Conservation (phyloP, 2,113 vertebrate species). For the Sisor rabdophorus region DNA sequence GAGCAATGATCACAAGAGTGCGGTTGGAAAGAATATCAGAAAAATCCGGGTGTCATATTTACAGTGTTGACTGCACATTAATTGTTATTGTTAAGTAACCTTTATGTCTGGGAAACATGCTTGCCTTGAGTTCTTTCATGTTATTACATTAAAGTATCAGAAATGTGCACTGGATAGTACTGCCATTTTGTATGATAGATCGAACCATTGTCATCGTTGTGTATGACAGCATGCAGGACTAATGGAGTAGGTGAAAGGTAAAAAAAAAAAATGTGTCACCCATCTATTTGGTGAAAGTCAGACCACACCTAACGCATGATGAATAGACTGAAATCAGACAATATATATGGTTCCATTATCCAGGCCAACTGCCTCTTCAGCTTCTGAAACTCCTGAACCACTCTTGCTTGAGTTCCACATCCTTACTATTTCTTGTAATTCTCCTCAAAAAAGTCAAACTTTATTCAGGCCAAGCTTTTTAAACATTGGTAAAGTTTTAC, state of each 20-base stretch:
- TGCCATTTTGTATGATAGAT: slow-evolving; percentile 72
- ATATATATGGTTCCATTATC: slow-evolving; percentile 50
- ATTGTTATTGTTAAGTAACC: slow-evolving; percentile 9
- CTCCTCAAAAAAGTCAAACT: neutral
- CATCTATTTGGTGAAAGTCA: slow-evolving; percentile 63
- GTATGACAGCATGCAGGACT: slow-evolving; percentile 69
- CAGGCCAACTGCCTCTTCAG: slow-evolving; percentile 39
- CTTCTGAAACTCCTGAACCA: neutral
- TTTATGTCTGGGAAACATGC: neutral
- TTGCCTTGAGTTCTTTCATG: neutral
- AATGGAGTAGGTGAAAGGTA: slow-evolving; percentile 68
- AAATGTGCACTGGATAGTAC: slow-evolving; percentile 65
- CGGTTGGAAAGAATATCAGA: slow-evolving; percentile 13
- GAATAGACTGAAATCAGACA: slow-evolving; percentile 57
- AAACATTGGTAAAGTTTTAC: neutral
- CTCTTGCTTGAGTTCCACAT: neutral
- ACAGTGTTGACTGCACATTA: slow-evolving; percentile 24
- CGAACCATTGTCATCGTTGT: slow-evolving; percentile 65
- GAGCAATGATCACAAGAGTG: slow-evolving; percentile 19
- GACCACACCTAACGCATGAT: slow-evolving; percentile 60
- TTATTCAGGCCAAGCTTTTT: neutral
- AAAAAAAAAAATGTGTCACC: slow-evolving; percentile 58
- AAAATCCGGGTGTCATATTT: neutral
- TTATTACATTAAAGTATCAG: slow-evolving; percentile 39
- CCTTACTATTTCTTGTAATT: neutral